Percentiles rank a stretch among this genome's conserved stretches.
These are phyloP conservation scores for Monopterus albus DNA, from an alignment of 2,113 vertebrate species.

Conservation along the genomic window DNA sequence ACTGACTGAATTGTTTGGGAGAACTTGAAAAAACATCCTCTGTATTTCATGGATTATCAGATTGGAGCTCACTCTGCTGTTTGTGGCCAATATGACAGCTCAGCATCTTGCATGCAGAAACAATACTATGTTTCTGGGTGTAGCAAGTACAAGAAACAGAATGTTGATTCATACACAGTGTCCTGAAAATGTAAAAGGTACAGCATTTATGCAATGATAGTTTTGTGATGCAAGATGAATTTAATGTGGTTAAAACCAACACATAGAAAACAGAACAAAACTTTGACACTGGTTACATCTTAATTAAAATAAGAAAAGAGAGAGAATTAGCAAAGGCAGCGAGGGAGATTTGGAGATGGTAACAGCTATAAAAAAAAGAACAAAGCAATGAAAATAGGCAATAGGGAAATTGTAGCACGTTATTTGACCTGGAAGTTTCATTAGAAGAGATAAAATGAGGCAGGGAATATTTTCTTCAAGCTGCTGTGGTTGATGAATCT, in stretches of 20 bases:
- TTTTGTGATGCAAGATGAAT: neutral
- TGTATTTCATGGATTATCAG: neutral
- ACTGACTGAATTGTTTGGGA: neutral
- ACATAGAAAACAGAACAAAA: neutral
- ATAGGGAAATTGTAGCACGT: neutral
- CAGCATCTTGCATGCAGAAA: neutral
- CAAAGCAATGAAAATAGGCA: neutral
- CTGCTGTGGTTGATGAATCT: conserved; percentile 6
- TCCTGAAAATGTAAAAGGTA: neutral
- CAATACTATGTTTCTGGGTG: neutral
- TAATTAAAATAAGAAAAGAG: conserved; percentile 3
- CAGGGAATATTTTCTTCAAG: neutral
- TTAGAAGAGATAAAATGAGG: neutral
- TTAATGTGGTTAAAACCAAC: conserved; percentile 10
- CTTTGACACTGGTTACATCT: neutral
- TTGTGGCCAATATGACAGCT: conserved; percentile 17
- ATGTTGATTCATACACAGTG: neutral
- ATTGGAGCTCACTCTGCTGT: conserved; percentile 18
- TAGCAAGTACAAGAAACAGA: neutral
- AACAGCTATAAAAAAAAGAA: neutral
- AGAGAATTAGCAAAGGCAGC: conserved; percentile 4
- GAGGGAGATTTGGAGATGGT: neutral
- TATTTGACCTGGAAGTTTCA: conserved; percentile 9
- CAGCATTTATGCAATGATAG: conserved; percentile 3
- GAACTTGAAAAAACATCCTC: neutral